Percentiles rank a stretch among this genome's conserved stretches.
These are phyloP conservation scores for Tricholauxania praeusta DNA, from an alignment of 2,888 invertebrate species.

Conservation along the genomic window DNA sequence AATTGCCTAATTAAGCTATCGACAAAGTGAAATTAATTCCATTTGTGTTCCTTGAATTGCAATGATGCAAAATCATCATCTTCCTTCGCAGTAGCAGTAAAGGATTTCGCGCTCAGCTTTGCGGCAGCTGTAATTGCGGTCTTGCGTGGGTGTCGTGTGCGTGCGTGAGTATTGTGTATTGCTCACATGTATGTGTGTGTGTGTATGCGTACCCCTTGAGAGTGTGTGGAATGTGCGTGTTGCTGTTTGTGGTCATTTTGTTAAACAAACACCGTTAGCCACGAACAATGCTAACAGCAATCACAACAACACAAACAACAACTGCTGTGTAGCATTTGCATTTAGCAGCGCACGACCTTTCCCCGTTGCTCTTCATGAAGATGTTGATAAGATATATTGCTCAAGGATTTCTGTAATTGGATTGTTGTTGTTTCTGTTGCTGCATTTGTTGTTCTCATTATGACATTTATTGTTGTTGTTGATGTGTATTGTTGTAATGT, in stretches of 20 bases:
- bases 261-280: neutral
- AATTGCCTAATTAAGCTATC: conserved; percentile 50
- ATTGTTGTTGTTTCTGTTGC: neutral
- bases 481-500: neutral
- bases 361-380: neutral
- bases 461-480: conserved; percentile 16
- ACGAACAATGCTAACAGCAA: neutral
- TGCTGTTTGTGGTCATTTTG: neutral
- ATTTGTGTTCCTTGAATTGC: conserved; percentile 43
- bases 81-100: no score
- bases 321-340: neutral
- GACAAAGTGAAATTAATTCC: conserved; percentile 48
- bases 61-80: conserved; percentile 34
- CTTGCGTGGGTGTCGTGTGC: neutral
- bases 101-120: no score
- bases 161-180: neutral
- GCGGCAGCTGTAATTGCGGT: neutral
- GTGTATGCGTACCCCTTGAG: neutral
- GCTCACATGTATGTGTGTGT: neutral
- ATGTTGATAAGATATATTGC: neutral
- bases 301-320: conserved; percentile 8
- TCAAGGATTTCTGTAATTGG: neutral
- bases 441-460: conserved; percentile 10
- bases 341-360: neutral
- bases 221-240: neutral